phyloP scores from a whole-genome alignment of 2,888 invertebrate genomes.

The Pseudococcus viburni region DNA sequence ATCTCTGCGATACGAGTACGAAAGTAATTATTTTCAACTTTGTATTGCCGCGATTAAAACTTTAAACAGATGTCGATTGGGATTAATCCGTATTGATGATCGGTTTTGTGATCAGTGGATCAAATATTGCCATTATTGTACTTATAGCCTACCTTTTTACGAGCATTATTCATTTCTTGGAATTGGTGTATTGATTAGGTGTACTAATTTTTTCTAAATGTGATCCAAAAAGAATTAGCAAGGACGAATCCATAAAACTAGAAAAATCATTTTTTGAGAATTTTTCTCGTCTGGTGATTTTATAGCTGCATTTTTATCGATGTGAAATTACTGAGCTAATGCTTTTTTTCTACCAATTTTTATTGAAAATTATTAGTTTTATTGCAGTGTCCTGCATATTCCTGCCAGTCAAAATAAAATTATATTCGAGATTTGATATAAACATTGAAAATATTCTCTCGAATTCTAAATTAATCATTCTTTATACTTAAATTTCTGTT shows the following conservation, averaged over 20 bases:
- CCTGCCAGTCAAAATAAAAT: no score
- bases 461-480: no score
- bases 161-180: not conserved
- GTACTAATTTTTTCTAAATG: not conserved
- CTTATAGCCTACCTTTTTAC: constrained; percentile 3
- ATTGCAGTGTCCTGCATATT: no score
- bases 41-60: constrained; percentile 21
- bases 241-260: no score
- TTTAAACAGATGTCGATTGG: constrained; percentile 32
- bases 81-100: not conserved
- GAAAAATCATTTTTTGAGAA: not conserved
- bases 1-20: not conserved
- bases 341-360: no score
- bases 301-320: no score
- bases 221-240: not conserved
- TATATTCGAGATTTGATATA: no score
- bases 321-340: no score
- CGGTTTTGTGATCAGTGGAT: not conserved
- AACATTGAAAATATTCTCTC: no score
- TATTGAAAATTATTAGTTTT: no score
- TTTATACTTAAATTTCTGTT: no score
- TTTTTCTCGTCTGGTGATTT: not conserved
- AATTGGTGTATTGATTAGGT: not conserved
- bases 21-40: constrained; percentile 31
- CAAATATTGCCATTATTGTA: not conserved